Base-by-base conservation (phyloP, 2,797 vertebrate genomes). In the Xiphophorus birchmanni region DNA sequence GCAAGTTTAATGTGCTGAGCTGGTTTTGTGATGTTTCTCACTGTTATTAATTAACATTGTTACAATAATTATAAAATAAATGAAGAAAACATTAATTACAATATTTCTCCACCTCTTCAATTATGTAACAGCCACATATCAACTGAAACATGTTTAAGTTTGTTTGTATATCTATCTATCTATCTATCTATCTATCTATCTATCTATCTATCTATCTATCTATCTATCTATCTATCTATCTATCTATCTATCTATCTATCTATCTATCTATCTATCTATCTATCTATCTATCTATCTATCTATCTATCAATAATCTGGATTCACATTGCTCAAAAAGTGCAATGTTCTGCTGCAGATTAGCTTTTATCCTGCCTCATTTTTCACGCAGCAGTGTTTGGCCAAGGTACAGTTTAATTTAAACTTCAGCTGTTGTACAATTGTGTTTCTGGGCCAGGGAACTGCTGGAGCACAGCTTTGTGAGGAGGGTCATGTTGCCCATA, bases 381-480 rank as follows among this genome's bases (percentile, higher is more conserved):
- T 78, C 17, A 65, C 8, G 4, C 35, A 63, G 44, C 52, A 45
- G 35, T 48, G 3, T 67, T 79, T 84, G 40, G 13, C 54, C 9
- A 6, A 15, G 35, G 42, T 12, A 17, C 74, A 44, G 72, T 79
- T 77, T 47, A 75, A 3, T 80, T 18, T 71, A 54, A 11, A 26
- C 29, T 3, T 78, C 58, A 76, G 73, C 74, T 77, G 56, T 40
- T 86, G 5, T 80, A 73, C 60, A 65, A 83, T 52, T 74, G 42
- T 76, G 23, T 50, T 79, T 87, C 45, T 82, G 69, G 82, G 52
- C 80, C 76, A 77, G 79, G 32, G 78, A 82, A 78, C 79, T 77
- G 78, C 8, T 1, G 60, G 73, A 88, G 76, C 65, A 73, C 42
- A 40, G 63, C 47, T 77, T 80, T 73, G 13, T 2, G 26, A 47